These are phyloP conservation scores for human DNA, from an alignment of 2,113 vertebrate species.

Conservation along the genomic window DNA sequence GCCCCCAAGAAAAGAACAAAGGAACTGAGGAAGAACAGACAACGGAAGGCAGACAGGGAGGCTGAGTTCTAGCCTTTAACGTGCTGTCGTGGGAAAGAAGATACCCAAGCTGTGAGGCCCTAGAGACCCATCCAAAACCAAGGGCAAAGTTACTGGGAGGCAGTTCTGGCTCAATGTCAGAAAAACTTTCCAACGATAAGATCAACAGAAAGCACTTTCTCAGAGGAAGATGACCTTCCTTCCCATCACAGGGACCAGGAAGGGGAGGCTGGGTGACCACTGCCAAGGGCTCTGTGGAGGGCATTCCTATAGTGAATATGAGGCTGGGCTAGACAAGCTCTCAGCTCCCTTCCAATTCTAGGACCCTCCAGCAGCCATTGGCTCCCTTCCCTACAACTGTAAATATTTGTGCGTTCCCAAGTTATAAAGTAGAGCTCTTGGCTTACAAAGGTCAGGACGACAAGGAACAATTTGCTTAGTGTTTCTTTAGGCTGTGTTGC, in stretches of 20 bases:
- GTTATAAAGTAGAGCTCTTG: constrained; percentile 36
- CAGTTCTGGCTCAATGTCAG: accelerated
- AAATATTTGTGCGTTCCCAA: constrained; percentile 71
- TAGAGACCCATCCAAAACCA: not conserved
- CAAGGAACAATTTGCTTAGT: constrained; percentile 15
- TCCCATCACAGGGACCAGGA: accelerated
- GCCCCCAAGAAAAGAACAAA: not conserved
- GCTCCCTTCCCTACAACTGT: constrained; percentile 25
- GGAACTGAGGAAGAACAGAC: not conserved
- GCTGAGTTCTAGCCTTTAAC: not conserved
- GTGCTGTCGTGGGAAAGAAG: not conserved
- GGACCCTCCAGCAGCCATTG: not conserved
- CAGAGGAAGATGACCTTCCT: not conserved
- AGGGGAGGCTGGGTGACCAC: not conserved
- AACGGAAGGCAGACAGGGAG: not conserved
- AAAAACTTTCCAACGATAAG: not conserved
- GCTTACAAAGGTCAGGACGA: constrained; percentile 44
- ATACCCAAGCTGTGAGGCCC: not conserved
- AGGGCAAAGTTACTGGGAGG: not conserved
- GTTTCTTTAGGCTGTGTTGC: constrained; percentile 59
- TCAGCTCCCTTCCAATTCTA: not conserved
- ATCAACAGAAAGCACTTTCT: not conserved
- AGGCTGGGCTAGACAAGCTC: not conserved
- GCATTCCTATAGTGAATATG: accelerated
- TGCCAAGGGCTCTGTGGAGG: not conserved